These are phyloP conservation scores for Microcebus jonahi DNA, from an alignment of 2,113 vertebrate species.

Conservation along the genomic window DNA sequence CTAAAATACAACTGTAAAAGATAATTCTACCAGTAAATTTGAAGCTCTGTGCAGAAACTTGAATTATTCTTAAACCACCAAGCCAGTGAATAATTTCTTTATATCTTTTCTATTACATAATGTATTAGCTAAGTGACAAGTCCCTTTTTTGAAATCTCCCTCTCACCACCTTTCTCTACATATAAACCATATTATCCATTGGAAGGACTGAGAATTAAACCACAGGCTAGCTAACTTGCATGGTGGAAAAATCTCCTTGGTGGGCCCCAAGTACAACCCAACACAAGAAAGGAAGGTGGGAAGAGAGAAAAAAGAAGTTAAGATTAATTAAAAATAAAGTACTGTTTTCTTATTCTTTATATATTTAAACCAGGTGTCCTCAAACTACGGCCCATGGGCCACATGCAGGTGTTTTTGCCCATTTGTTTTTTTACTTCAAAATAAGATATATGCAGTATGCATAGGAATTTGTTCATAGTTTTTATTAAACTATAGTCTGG, in stretches of 20 bases:
- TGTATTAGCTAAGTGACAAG: slow-evolving; percentile 68
- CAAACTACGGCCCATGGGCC: no score
- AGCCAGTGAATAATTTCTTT: slow-evolving; percentile 63
- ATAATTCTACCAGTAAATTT: slow-evolving; percentile 69
- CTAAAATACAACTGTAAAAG: slow-evolving; percentile 71
- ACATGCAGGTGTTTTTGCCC: no score
- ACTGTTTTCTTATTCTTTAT: not conserved
- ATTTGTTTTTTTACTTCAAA: no score
- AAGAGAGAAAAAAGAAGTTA: not conserved
- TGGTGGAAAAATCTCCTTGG: slow-evolving; percentile 70
- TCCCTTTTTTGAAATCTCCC: slow-evolving; percentile 50
- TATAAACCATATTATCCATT: slow-evolving; percentile 64
- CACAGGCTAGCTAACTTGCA: slow-evolving; percentile 16
- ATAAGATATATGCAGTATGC: no score
- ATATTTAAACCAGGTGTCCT: not conserved
- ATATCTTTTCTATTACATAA: slow-evolving; percentile 13
- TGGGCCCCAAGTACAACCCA: slow-evolving; percentile 4
- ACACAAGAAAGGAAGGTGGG: slow-evolving; percentile 36
- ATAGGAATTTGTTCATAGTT: no score
- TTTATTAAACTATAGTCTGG: no score
- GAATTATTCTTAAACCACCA: slow-evolving; percentile 56
- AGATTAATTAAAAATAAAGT: not conserved
- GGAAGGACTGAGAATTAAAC: slow-evolving; percentile 61
- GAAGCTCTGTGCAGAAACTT: slow-evolving; percentile 57
- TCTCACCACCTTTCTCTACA: slow-evolving; percentile 52